Evolutionary conservation across 2,113 vertebrate species (phyloP), one percentile per base, ranked within the genome.

Genomic region (Festucalex cinctus): DNA sequence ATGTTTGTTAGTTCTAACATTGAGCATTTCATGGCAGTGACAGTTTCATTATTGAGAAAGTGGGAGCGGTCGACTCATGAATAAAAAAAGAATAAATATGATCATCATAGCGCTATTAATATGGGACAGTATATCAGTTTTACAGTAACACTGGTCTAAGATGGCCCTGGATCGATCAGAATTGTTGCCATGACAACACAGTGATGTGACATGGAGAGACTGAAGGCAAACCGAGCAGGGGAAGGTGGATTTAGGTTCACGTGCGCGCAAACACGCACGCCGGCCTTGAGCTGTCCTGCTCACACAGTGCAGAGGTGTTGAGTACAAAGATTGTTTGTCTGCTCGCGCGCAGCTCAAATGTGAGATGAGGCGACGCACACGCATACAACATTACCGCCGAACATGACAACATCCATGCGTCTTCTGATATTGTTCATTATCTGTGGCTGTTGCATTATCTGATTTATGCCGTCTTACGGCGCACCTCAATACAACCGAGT

Each of bases 161-260:
- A 92, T 93, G 94, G 92, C 90, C 86, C 90, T 84, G 89, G 93
- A 96, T 95, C 92, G 92, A 96, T 97, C 91, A 89, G 92, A 86
- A 93, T 93, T 88, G 94, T 94, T 95, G 94, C 94, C 90, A 86
- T 94, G 92, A 91, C 69, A 59, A 90, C 83, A 0, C 68, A 20
- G 71, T 6, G 54, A 71, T 51, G 70, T 76, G 75, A 68, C 54
- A 82, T 77, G 65, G 67, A 77, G 75, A 80, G 60, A 66, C 79
- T 78, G 75, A 73, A 76, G 66, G 71, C 68, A 65, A 73, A 67
- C 69, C 48, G 58, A 58, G 51, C 41, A 60, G 61, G 64, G 62
- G 73, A 73, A 66, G 68, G 68, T 75, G 76, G 68, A 71, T 79
- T 64, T 75, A 75, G 78, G 78, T 80, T 77, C 67, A 65, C 63